Conservation (phyloP, 2,888 invertebrate genomes). For the Leucophora obtusa region DNA sequence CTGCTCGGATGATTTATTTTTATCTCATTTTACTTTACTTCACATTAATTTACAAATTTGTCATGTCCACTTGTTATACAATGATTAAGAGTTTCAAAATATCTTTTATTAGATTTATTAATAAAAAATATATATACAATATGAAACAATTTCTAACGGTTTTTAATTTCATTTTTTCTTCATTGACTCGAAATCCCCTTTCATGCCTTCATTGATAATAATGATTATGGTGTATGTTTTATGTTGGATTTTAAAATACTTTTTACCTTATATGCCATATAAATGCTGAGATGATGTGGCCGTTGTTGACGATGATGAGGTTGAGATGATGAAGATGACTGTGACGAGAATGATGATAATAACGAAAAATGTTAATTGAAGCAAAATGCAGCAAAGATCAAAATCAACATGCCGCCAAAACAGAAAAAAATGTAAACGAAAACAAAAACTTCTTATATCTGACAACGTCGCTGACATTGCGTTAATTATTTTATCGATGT, state of each 20-base stretch:
- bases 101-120: conserved; percentile 25
- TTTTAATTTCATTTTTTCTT: conserved; percentile 19
- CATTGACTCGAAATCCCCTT: conserved; percentile 4
- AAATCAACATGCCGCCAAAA: conserved; percentile 61
- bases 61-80: conserved; percentile 42
- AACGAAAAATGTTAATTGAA: conserved; percentile 65
- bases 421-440: not conserved
- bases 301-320: not conserved
- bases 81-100: conserved; percentile 43
- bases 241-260: conserved; percentile 26
- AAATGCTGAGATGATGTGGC: conserved; percentile 10
- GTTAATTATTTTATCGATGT: conserved; percentile 64
- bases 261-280: conserved; percentile 41
- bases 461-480: conserved; percentile 62
- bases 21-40: no score
- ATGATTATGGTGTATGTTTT: not conserved
- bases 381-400: conserved; percentile 63
- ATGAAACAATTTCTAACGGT: conserved; percentile 57
- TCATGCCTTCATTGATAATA: conserved; percentile 23
- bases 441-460: conserved; percentile 52
- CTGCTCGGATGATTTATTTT: no score
- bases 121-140: conserved; percentile 33
- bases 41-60: conserved; percentile 36
- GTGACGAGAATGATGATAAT: conserved; percentile 58
- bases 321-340: conserved; percentile 60